Evolutionary conservation across 1,140 invertebrate species (phyloP), one percentile per base, ranked within the genome.

Genomic region (Nomia melanderi): DNA sequence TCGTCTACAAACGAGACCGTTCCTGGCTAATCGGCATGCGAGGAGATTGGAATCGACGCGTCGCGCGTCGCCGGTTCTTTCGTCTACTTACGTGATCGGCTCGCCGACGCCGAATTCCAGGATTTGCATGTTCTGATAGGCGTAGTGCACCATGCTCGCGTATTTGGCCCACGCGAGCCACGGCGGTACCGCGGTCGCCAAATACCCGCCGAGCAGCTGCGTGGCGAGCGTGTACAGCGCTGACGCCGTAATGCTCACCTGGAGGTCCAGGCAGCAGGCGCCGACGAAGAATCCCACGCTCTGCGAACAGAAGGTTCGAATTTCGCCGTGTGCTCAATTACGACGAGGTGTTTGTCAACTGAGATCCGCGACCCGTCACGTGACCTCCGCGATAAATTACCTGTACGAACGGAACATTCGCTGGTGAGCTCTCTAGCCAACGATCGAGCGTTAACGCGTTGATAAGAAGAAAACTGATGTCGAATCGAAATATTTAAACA

Each of bases 101-200:
- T 94, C 92, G 82, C 96, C 96, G 88, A 95, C 94, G 73, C 94
- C 93, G 88, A 97, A 97, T 88, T 97, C 96, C 12, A 97, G 93
- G 77, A 96, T 96, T 90, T 97, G 96, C 96, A 97, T 96, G 88
- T 96, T 97, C 88, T 97, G 95, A 89, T 96, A 97, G 62, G 96
- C 96, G 90, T 97, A 97, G 88, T 97, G 95, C 20, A 97, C 95
- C 94, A 97, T 95, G 47, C 94, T 95, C 59, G 95, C 93, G 86
- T 97, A 97, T 75, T 95, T 94, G 84, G 96, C 94, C 96, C 96
- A 97, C 76, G 95, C 94, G n/a, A 97, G 88, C 94, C 96, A 96
- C 56, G 93, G 91, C 44, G 96, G 96, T 76, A 97, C 95, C 81
- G 95, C 94, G 36, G 96, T 96, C 20, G 96, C 95, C 74, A 97